Evolutionary conservation across 2,888 invertebrate genomes (phyloP), one percentile per base, ranked within the genome.

Genomic region (Dicyrtomina minuta): DNA sequence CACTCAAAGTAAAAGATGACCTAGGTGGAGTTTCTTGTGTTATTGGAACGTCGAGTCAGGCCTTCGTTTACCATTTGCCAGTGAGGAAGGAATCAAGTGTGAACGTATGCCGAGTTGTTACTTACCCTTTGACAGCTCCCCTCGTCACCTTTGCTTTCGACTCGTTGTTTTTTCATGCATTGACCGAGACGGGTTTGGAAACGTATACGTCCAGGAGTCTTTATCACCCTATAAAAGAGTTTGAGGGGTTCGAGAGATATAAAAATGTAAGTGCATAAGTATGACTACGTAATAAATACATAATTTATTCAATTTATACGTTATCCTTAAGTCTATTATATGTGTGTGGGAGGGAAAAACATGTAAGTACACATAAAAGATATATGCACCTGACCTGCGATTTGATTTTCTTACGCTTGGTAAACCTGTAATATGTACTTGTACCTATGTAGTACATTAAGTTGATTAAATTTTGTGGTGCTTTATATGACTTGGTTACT

Each of bases 171-270:
- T 82, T 90, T n/a, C 90, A 90, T 80, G 90, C 90, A 0, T 82
- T 91, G 20, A 90, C 90, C 0, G 88, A 88, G 72, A 88, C 88
- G 68, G 90, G 91, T 0, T 83, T 92, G 51, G 91, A 91, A 81
- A 88, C 90, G 0, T 91, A 91, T 79, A 90, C 90, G 0, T 83
- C 87, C 24, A 83, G 88, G 56, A 84, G 88, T 64, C 87, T 88
- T 0, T 87, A 89, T 78, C 84, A 87, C 72, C 80, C 88, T 1
- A 85, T 87, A 64, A 83, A 84, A 73, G 83, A 82, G 53, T 79
- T 83, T 1, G 83, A 84, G 64, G 80, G 81, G n/a, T 79, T 83
- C 13, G 84, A 86, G 76, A 80, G 83, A 67, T 78, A 82, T 4
- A 83, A 82, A 74, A 82, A 83, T 71, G 82, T 82, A 79, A 78